Conservation (phyloP, 1,140 invertebrate genomes). For the Papilio glaucus region DNA sequence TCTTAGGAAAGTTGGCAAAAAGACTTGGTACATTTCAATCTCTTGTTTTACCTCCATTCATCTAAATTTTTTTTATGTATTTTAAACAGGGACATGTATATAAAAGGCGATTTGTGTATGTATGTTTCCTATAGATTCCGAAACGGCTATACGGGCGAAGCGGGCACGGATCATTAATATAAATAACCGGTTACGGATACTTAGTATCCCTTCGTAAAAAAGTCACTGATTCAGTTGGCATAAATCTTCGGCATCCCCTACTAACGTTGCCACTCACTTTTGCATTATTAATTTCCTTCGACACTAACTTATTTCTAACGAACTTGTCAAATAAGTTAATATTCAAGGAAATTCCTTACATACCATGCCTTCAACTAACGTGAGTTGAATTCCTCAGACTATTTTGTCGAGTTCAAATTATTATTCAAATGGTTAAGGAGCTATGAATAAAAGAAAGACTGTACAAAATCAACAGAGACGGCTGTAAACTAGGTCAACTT, state of each 20-base stretch:
- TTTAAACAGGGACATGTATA: too few relatives aligned
- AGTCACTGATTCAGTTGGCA: too few relatives aligned
- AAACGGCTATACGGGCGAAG: too few relatives aligned
- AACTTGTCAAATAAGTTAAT: not conserved
- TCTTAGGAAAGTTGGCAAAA: too few relatives aligned
- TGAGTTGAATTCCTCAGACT: not conserved
- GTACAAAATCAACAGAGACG: not conserved
- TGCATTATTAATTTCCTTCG: conserved; percentile 2
- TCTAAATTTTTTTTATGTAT: too few relatives aligned
- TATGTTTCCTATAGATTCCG: too few relatives aligned
- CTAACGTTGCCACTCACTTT: not conserved
- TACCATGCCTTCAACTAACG: not conserved
- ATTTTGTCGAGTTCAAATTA: conserved; percentile 13
- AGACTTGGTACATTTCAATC: too few relatives aligned
- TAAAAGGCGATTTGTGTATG: too few relatives aligned
- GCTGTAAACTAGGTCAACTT: conserved; percentile 15
- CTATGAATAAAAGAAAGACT: conserved; percentile 29
- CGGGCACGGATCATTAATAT: not conserved
- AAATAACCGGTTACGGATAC: too few relatives aligned
- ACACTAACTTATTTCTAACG: not conserved
- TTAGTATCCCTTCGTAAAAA: too few relatives aligned
- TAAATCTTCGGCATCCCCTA: not conserved
- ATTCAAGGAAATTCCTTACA: not conserved
- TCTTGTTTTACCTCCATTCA: too few relatives aligned
- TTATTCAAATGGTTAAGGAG: conserved; percentile 9